Percentiles rank a stretch among this genome's conserved stretches.
These are phyloP conservation scores for Bilobella aurantiaca DNA, from an alignment of 1,140 invertebrate genomes.

Conservation along the genomic window DNA sequence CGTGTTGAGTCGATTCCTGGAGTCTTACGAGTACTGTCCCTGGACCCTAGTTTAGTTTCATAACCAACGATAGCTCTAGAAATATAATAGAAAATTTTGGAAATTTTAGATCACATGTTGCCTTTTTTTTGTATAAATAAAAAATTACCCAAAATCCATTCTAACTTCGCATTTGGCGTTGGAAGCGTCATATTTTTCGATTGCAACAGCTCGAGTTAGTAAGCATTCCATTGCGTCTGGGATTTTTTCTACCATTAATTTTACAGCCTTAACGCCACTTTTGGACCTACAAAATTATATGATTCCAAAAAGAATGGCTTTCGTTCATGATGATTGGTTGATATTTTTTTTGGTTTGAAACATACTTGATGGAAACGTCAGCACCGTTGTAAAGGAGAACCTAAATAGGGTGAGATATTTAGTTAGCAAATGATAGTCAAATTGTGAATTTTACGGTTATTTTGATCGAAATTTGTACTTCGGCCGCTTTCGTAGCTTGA, in stretches of 20 bases:
- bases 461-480: too few relatives aligned
- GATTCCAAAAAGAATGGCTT: too few relatives aligned
- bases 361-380: conserved; percentile 34
- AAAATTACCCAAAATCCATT: conserved; percentile 50
- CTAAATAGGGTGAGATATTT: too few relatives aligned
- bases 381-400: conserved; percentile 29
- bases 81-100: too few relatives aligned
- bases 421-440: too few relatives aligned
- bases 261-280: conserved; percentile 63
- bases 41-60: not conserved
- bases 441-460: too few relatives aligned
- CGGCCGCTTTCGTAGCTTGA: conserved; percentile 29
- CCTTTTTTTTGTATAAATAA: too few relatives aligned
- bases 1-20: not conserved
- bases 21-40: not conserved
- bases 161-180: conserved; percentile 72
- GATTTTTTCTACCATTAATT: conserved; percentile 66
- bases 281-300: conserved; percentile 50
- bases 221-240: conserved; percentile 51
- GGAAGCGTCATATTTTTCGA: conserved; percentile 58
- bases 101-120: too few relatives aligned
- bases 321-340: not conserved
- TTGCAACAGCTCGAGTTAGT: conserved; percentile 53
- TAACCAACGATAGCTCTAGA: conserved; percentile 32
- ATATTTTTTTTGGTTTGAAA: not conserved